A percentile compares a stretch with the other conserved stretches of the same genome.
These are phyloP conservation scores for Lophochroa leadbeateri DNA, from an alignment of 2,113 vertebrate genomes.

Conservation along the genomic window DNA sequence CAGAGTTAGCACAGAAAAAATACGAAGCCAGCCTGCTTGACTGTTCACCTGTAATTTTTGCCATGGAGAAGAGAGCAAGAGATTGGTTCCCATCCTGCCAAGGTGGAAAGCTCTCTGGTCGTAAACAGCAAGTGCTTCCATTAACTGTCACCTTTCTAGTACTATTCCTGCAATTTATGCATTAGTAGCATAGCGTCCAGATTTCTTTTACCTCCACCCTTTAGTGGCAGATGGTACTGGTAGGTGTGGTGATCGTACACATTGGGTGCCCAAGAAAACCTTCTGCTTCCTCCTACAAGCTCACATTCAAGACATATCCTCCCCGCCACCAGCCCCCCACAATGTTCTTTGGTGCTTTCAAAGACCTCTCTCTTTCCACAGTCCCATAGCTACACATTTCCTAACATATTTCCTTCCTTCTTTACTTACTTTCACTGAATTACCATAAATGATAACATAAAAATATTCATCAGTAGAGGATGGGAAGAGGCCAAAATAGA, in stretches of 20 bases:
- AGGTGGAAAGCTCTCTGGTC: neutral
- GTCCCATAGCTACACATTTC: neutral
- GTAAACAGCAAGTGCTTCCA: neutral
- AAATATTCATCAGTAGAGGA: neutral
- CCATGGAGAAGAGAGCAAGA: neutral
- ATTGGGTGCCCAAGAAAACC: neutral
- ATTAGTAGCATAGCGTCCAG: neutral
- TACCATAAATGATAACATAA: neutral
- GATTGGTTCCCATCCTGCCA: neutral
- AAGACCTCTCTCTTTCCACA: neutral
- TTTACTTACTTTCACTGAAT: neutral
- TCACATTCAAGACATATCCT: neutral
- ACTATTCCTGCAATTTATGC: neutral
- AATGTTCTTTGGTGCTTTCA: neutral
- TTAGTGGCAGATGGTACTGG: neutral
- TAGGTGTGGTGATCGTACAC: neutral
- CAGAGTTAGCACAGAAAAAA: neutral
- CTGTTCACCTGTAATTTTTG: neutral
- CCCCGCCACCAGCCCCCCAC: neutral
- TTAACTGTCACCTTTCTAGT: neutral
- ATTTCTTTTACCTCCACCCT: neutral
- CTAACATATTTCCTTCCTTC: neutral
- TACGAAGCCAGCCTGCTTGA: neutral
- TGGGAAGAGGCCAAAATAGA: neutral
- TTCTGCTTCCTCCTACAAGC: neutral